Percentiles rank a stretch among this genome's conserved stretches.
These are phyloP conservation scores for Agapornis roseicollis DNA, from an alignment of 2,113 vertebrate species.

Conservation along the genomic window DNA sequence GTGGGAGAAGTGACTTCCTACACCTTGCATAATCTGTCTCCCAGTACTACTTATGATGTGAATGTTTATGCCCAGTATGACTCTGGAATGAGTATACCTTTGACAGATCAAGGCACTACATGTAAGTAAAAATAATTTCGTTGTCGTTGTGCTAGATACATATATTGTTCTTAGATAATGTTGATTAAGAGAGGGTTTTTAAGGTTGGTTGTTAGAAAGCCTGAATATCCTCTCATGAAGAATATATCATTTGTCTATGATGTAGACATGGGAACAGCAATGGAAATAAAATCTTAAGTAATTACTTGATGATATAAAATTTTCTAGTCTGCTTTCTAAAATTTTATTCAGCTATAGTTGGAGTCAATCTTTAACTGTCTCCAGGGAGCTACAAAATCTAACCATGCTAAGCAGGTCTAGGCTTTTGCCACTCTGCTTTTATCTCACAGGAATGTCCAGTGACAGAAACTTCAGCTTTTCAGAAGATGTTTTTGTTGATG, in stretches of 20 bases:
- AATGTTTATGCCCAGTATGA: conserved; percentile 91
- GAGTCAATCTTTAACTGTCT: background rate
- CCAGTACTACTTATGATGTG: conserved; percentile 92
- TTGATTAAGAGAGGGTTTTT: background rate
- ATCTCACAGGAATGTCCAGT: background rate
- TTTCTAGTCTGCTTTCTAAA: background rate
- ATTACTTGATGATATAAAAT: background rate
- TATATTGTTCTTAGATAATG: background rate
- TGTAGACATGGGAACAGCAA: background rate
- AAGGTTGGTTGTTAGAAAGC: background rate
- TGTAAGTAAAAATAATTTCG: conserved; percentile 74
- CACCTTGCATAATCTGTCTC: conserved; percentile 88
- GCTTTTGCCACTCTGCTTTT: background rate
- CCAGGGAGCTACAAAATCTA: background rate
- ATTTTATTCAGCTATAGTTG: background rate
- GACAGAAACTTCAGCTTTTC: background rate
- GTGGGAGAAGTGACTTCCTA: conserved; percentile 93
- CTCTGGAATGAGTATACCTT: conserved; percentile 82
- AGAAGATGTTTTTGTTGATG: background rate
- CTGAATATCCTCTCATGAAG: background rate
- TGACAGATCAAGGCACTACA: conserved; percentile 89
- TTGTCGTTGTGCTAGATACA: background rate
- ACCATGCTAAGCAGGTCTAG: background rate
- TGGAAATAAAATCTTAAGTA: background rate
- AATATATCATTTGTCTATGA: background rate